Percentiles rank a stretch among this genome's conserved stretches.
phyloP scores from a whole-genome alignment of 2,888 invertebrate species.

The Orthosia gracilis region DNA sequence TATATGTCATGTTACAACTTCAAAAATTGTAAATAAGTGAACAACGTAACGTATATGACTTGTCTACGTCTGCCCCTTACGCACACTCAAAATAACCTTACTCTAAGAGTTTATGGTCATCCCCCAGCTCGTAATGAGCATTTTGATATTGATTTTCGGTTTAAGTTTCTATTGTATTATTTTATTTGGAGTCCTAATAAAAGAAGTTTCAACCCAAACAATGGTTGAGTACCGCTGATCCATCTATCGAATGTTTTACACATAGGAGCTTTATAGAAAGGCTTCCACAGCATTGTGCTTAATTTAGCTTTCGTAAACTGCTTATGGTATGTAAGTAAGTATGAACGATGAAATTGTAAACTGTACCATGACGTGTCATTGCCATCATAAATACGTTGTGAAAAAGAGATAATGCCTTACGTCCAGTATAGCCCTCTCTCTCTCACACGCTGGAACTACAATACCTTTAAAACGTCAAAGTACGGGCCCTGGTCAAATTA shows the following conservation, averaged over 20 bases:
- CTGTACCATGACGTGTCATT: too few relatives aligned
- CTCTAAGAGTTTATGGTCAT: too few relatives aligned
- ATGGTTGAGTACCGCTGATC: constrained; percentile 30
- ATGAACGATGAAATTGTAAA: constrained; percentile 12
- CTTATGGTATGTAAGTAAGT: constrained; percentile 38
- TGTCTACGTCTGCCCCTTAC: too few relatives aligned
- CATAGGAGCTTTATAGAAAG: constrained; percentile 42
- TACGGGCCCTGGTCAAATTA: constrained; percentile 14
- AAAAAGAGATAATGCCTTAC: too few relatives aligned
- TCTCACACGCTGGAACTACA: too few relatives aligned
- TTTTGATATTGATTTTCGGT: not conserved
- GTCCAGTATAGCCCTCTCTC: too few relatives aligned
- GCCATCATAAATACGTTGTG: too few relatives aligned
- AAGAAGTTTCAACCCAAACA: not conserved
- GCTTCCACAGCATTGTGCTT: constrained; percentile 50
- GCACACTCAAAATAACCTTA: too few relatives aligned
- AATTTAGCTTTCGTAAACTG: constrained; percentile 31
- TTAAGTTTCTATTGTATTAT: not conserved
- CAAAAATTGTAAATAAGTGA: not conserved
- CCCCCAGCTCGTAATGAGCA: not conserved
- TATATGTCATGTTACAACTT: not conserved
- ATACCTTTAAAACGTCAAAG: too few relatives aligned
- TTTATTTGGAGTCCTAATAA: not conserved
- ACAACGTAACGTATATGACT: too few relatives aligned
- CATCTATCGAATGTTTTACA: constrained; percentile 29